Base-by-base conservation (phyloP, 2,888 invertebrate genomes). In the Beris morrisii region DNA sequence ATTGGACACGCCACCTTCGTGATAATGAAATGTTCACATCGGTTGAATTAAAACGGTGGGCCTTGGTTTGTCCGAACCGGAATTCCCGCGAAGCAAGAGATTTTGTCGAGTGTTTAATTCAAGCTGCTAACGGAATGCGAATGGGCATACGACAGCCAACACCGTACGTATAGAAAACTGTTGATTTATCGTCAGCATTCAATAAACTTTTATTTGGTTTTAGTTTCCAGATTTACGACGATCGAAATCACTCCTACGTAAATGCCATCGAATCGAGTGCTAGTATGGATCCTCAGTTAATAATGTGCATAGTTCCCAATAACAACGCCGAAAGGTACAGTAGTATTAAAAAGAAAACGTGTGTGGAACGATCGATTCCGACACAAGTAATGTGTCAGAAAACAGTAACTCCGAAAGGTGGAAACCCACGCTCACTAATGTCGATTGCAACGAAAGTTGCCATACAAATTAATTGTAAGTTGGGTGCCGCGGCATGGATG, bases 401-500 rank as follows among this genome's bases (percentile, higher is more conserved):
- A 9, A 70, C 69, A 1, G 52, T 71, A n/a, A 65, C 67, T 7
- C 79, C 64, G 82, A 84, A 72, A 78, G 69, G 70, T 3, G 69
- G 71, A 28, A 76, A 75, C 67, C 74, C 72, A 81, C 55, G 76
- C 78, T 53, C 75, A 72, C 82, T 85, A 0, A 88, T 91, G 87
- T 90, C 91, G 0, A 90, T 97, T 52, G 92, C 92, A 0, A 95
- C 95, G 0, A 97, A 97, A 82, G 87, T 98, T 0, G 93, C 92
- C 0, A 91, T 97, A 53, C 97, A 98, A 77, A 85, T 98, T 63
- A 93, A 93, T 77, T 93, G 93, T 76, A 98, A 97, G 82, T 79
- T 97, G 45, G 97, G 97, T 1, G 97, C 95, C 1, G 89, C 92
- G 0, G 92, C 95, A 0, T 97, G 96, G 96, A 83, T 86, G 7